Conservation (phyloP, 1,140 invertebrate genomes). For the Drosophila funebris region DNA sequence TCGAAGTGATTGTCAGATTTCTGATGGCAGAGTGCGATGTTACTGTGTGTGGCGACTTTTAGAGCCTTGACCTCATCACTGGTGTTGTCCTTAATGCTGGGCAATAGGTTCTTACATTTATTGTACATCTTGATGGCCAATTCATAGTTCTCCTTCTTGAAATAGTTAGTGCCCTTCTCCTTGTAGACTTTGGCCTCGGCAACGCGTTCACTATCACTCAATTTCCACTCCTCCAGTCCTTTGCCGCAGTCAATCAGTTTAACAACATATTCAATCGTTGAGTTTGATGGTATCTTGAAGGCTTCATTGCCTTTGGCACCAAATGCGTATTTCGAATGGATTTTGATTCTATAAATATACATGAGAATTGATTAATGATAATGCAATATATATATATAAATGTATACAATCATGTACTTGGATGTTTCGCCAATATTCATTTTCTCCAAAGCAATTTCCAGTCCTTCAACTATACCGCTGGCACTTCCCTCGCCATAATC, state of each 20-base stretch:
- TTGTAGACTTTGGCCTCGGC: conserved; percentile 93
- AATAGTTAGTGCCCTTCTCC: conserved; percentile 96
- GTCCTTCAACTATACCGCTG: conserved; percentile 89
- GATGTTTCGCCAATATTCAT: conserved; percentile 94
- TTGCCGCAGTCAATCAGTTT: conserved; percentile 94
- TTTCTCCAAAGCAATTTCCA: conserved; percentile 93
- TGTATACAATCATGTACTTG: conserved; percentile 37
- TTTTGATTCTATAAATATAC: conserved; percentile 80
- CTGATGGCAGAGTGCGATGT: conserved; percentile 93
- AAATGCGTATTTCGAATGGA: conserved; percentile 93
- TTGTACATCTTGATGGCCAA: conserved; percentile 96
- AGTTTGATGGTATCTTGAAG: conserved; percentile 91
- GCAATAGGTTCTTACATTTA: conserved; percentile 86
- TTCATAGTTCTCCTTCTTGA: conserved; percentile 91
- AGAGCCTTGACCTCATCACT: conserved; percentile 84
- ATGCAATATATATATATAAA: background rate
- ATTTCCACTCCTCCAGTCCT: conserved; percentile 90
- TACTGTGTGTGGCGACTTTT: conserved; percentile 90
- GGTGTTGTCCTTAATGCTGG: conserved; percentile 67
- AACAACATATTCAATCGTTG: conserved; percentile 92
- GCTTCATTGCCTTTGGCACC: conserved; percentile 88
- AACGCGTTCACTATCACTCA: conserved; percentile 91
- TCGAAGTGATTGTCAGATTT: conserved; percentile 91
- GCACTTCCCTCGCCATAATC: conserved; percentile 93
- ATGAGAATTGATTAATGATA: background rate